Evolutionary conservation across 23 tunicate genomes (phyloP), one percentile per base, ranked within the genome.

Genomic region (Diplosoma virens): DNA sequence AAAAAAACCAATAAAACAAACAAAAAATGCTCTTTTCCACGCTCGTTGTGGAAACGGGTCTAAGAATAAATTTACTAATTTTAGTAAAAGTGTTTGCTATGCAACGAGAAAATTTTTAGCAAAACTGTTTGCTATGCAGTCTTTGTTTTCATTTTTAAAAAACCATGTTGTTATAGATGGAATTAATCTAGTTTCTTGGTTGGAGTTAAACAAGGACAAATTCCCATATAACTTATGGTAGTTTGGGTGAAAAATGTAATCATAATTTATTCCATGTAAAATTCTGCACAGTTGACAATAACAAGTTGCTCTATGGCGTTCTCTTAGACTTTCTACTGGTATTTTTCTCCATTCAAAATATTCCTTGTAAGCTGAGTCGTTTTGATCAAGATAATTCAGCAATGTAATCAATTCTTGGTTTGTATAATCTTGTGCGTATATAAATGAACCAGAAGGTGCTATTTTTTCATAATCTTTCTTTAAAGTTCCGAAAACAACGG

Each of bases 401-500:
- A 58, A 75, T 0, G 75, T 41, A 53, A 65, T 70, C 21, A 83
- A 46, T 26, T 65, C 76, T 41, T 82, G 46, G 26, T 46, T 45
- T 17, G 59, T 16, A 60, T 41, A 82, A 36, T 82, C 86, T 6
- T 1, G 27, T 24, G 79, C 86, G 65, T 41, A 75, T 0, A 83
- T 66, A 53, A 32, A 85, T n/a, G 80, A 78, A 22, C 69, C 35
- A 4, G 61, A 25, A 0, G 90, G 84, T 1, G 74, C 71, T 1
- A 58, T 4, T 25, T 0, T 3, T 22, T 68, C 63, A 50, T 71
- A 69, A 47, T 85, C 84, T 0, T 1, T 16, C 37, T 55, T 69
- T 20, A 25, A 30, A 6, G 84, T 48, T 27, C 90, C 90, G 21
- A 68, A 79, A 0, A 85, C 83, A 4, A 85, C 84, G 9, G 90